Evolutionary conservation across 2,888 invertebrate species (phyloP).

Genomic region (Apocheima hispidaria): DNA sequence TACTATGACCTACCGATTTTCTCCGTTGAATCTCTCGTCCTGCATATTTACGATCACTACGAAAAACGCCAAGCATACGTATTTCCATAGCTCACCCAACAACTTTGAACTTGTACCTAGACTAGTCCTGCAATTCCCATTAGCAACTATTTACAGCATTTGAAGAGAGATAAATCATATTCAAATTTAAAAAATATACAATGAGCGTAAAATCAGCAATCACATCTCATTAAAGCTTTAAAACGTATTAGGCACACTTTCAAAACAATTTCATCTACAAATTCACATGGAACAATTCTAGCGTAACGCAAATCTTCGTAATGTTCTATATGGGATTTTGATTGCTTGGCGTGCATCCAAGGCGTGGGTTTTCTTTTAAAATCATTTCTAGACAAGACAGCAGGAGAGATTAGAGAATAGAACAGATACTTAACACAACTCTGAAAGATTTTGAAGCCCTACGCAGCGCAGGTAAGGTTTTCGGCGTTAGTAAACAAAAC

Average conservation of each 20-base stretch:
- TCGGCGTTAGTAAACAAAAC: too few relatives aligned
- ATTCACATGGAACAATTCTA: slow-evolving; percentile 27
- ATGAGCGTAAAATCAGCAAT: neutral
- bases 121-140: too few relatives aligned
- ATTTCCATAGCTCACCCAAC: too few relatives aligned
- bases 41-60: too few relatives aligned
- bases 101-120: too few relatives aligned
- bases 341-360: slow-evolving; percentile 73
- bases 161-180: neutral
- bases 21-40: too few relatives aligned
- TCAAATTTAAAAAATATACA: neutral
- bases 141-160: too few relatives aligned
- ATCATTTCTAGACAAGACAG: slow-evolving; percentile 35
- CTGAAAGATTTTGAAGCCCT: too few relatives aligned
- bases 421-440: slow-evolving; percentile 3
- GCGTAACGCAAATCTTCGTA: slow-evolving; percentile 54
- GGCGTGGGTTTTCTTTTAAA: slow-evolving; percentile 53
- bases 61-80: too few relatives aligned
- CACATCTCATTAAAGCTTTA: neutral
- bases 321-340: slow-evolving; percentile 67
- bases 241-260: neutral
- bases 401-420: neutral
- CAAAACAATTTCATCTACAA: slow-evolving; percentile 4
- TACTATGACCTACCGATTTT: too few relatives aligned
- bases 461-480: too few relatives aligned